Evolutionary conservation across 2,888 invertebrate species (phyloP).

Genomic region (Bugulina stolonifera): DNA sequence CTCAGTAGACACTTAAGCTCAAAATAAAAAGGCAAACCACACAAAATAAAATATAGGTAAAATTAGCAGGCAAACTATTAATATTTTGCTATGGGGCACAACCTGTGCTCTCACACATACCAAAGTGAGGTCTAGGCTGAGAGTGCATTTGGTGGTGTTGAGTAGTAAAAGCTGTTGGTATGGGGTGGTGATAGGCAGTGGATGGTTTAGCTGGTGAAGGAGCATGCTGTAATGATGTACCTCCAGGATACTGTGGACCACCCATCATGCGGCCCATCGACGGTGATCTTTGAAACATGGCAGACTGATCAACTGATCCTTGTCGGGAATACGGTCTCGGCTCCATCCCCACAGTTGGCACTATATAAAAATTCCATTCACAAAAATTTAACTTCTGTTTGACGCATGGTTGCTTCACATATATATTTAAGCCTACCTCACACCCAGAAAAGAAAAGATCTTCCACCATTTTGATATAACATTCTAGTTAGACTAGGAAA

Average conservation of each 20-base stretch:
- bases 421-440: too few relatives aligned
- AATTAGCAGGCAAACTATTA: background rate
- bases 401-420: too few relatives aligned
- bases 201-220: background rate
- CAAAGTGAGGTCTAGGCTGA: slow-evolving; percentile 22
- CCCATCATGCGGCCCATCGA: background rate
- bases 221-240: background rate
- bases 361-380: background rate
- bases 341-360: background rate
- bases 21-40: too few relatives aligned
- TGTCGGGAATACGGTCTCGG: background rate
- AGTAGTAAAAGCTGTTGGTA: slow-evolving; percentile 11
- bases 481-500: too few relatives aligned
- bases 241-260: slow-evolving; percentile 6
- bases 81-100: too few relatives aligned
- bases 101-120: slow-evolving; percentile 1
- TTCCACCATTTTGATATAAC: too few relatives aligned
- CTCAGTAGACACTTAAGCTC: too few relatives aligned
- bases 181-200: background rate
- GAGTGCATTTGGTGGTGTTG: slow-evolving; percentile 1
- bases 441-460: too few relatives aligned
- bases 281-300: slow-evolving; percentile 4
- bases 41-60: too few relatives aligned
- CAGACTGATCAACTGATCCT: background rate
- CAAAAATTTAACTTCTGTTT: too few relatives aligned